Evolutionary conservation across 1,140 invertebrate genomes (phyloP).

Genomic region (Hylyphantes graminicola): DNA sequence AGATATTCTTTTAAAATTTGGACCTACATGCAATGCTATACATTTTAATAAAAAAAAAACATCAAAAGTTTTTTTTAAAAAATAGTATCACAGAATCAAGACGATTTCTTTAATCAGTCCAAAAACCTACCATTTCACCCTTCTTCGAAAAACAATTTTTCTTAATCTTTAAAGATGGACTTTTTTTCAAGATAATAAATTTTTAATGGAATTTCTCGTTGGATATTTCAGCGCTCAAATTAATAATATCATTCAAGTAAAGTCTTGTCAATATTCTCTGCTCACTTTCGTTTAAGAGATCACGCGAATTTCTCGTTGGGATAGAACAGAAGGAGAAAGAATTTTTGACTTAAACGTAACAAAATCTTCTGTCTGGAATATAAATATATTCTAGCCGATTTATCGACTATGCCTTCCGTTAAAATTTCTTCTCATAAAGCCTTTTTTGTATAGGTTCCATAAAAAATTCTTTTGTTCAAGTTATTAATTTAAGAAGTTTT

Average conservation of each 20-base stretch:
- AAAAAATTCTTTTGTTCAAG: slow-evolving; percentile 8
- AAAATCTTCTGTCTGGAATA: slow-evolving; percentile 7
- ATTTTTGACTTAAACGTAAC: not conserved
- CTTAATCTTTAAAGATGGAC: too few relatives aligned
- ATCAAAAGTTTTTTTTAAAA: too few relatives aligned
- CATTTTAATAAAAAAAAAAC: too few relatives aligned
- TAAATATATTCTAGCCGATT: slow-evolving; percentile 16
- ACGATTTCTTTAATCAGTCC: not conserved
- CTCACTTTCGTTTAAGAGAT: slow-evolving; percentile 13
- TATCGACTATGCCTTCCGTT: not conserved
- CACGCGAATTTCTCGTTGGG: slow-evolving; percentile 49
- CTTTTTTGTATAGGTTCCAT: not conserved
- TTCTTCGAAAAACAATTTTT: not conserved
- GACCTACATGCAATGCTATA: too few relatives aligned
- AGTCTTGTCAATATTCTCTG: slow-evolving; percentile 21
- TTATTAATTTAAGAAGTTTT: not conserved
- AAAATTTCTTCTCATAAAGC: slow-evolving; percentile 1
- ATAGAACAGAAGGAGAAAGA: slow-evolving; percentile 15
- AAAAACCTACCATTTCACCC: not conserved
- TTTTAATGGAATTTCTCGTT: slow-evolving; percentile 31
- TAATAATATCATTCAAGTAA: slow-evolving; percentile 48
- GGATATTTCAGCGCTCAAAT: slow-evolving; percentile 4
- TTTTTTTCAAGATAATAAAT: not conserved
- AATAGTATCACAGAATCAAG: too few relatives aligned
- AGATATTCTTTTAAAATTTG: too few relatives aligned